Evolutionary conservation across 2,797 vertebrate genomes (phyloP), one percentile per base, ranked within the genome.

Genomic region (Enteromius mattozi): DNA sequence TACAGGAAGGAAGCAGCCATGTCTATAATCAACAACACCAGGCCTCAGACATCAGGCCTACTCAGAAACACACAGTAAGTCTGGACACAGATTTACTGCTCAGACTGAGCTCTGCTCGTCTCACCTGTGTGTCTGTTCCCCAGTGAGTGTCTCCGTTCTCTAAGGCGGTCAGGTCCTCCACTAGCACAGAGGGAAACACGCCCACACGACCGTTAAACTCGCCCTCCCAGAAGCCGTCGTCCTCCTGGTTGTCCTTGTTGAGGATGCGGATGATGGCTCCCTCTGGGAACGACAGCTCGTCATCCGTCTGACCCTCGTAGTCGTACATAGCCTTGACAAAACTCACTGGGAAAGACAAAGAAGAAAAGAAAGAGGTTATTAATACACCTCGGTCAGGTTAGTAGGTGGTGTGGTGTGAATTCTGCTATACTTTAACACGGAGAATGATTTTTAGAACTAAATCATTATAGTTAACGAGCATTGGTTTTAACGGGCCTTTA

Each of bases 151-250:
- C 97, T 45, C 97, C 97, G 0, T 98, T 98, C 89, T 98, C 97
- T 0, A 96, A 92, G 45, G 94, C 90, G 0, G 92, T 94, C 30
- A 99, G 94, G 84, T 99, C 98, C 86, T 99, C 98, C 0, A 99
- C 98, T 83, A 99, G 86, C 66, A 99, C 97, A 0, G 98, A 99
- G 0, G 98, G 98, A 93, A 99, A 99, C 87, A 99, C 98, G 0
- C 98, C 98, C 4, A 98, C 86, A 0, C 94, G 94, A 0, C 98
- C 97, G 0, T 94, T 98, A 90, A 99, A 97, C 88, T 99, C 98
- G 1, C 98, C 98, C 91, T 99, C 97, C 98, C 98, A 99, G 92
- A 99, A 99, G n/a, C 98, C 98, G 12, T 99, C 98, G 0, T 99
- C 98, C 0, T 97, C 97, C 90, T 98, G 98, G 82, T 98, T 98